A percentile compares a stretch with the other conserved stretches of the same genome.
Evolutionary conservation across 2,888 invertebrate genomes (phyloP).

Genomic region (Platypus cylindrus): DNA sequence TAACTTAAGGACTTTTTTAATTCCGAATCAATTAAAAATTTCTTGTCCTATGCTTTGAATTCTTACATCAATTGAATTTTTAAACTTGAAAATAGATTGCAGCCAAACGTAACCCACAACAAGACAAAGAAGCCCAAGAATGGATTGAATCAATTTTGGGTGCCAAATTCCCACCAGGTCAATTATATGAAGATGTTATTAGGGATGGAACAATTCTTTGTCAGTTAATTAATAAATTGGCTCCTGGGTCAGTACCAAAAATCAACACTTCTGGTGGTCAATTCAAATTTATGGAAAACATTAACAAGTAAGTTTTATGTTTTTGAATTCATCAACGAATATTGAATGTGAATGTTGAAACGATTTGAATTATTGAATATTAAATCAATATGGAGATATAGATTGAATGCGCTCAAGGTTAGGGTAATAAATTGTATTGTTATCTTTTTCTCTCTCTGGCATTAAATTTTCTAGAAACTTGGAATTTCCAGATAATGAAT

Average conservation of each 20-base stretch:
- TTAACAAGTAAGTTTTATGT: conserved; percentile 68
- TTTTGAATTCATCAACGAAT: too few relatives aligned
- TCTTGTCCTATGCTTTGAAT: too few relatives aligned
- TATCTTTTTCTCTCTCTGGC: too few relatives aligned
- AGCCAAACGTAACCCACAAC: conserved; percentile 67
- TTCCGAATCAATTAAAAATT: too few relatives aligned
- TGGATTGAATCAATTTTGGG: conserved; percentile 86
- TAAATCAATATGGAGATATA: too few relatives aligned
- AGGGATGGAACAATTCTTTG: conserved; percentile 89
- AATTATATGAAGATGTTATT: conserved; percentile 76
- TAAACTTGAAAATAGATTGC: conserved; percentile 59
- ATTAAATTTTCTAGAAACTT: too few relatives aligned
- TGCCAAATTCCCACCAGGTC: conserved; percentile 73
- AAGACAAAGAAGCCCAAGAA: conserved; percentile 78
- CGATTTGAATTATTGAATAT: too few relatives aligned
- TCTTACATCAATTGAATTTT: conserved; percentile 40
- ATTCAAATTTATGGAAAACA: conserved; percentile 99
- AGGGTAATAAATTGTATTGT: too few relatives aligned
- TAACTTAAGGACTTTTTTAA: too few relatives aligned
- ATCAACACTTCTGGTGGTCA: conserved; percentile 91
- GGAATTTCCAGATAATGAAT: too few relatives aligned
- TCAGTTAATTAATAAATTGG: conserved; percentile 85
- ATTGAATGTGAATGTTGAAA: too few relatives aligned
- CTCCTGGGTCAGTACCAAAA: conserved; percentile 78
- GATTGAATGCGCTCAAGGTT: too few relatives aligned